Percentiles rank a stretch among this genome's conserved stretches.
Conservation (phyloP, 1,140 invertebrate species). For the Orchestia grillus region DNA sequence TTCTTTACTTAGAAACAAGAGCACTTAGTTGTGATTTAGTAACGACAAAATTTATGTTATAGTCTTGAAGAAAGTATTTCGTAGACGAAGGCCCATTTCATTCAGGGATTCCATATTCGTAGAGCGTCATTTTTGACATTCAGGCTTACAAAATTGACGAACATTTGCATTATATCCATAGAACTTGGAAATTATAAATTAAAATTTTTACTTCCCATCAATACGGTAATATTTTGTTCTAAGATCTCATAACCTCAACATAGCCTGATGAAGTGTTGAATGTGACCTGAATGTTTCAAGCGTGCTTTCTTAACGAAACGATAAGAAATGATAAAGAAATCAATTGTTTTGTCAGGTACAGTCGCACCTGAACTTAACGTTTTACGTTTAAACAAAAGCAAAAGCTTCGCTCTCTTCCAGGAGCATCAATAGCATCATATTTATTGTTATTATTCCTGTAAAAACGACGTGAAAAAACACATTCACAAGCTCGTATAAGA, state of each 20-base stretch:
- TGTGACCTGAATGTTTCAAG: background rate
- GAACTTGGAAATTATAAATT: background rate
- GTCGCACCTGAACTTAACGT: background rate
- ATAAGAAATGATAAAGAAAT: background rate
- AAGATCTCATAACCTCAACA: background rate
- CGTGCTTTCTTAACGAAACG: background rate
- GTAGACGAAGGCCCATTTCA: no score
- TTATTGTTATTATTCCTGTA: background rate
- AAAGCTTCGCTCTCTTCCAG: background rate
- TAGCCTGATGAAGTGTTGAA: background rate
- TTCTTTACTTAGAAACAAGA: background rate
- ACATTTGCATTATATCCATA: background rate
- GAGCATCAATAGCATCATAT: background rate
- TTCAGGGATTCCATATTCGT: no score
- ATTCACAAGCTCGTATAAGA: no score
- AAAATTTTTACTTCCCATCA: background rate
- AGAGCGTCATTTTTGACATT: no score
- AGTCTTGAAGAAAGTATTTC: background rate
- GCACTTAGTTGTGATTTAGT: background rate
- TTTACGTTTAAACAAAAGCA: background rate
- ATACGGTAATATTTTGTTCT: background rate
- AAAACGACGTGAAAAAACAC: no score
- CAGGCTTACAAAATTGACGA: background rate
- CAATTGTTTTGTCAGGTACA: background rate
- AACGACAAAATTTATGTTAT: background rate